Conservation (phyloP, 1,140 invertebrate species). For the Brachionus rotundiformis region DNA sequence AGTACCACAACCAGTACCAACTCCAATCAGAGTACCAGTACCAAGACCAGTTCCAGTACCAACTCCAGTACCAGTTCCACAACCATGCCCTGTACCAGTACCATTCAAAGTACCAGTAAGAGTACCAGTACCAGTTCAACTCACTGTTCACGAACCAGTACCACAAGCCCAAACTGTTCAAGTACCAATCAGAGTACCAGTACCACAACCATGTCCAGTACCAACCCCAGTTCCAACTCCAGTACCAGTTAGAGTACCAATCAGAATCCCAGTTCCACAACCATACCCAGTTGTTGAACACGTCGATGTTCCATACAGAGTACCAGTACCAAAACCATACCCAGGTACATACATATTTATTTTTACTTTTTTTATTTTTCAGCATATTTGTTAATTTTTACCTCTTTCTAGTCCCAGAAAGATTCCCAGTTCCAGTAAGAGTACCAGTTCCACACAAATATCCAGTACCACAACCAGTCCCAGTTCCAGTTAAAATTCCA, state of each 20-base stretch:
- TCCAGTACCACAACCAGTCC: background rate
- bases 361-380: too few relatives aligned
- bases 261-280: background rate
- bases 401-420: too few relatives aligned
- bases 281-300: background rate
- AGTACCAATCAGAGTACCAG: background rate
- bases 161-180: background rate
- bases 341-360: too few relatives aligned
- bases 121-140: background rate
- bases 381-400: too few relatives aligned
- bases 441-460: background rate
- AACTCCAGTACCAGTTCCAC: background rate
- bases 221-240: background rate
- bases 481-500: background rate
- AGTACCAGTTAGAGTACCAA: background rate
- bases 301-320: background rate
- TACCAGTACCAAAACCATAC: background rate
- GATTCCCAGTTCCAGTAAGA: background rate
- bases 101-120: background rate
- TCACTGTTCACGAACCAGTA: background rate
- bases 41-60: background rate
- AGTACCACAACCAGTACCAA: background rate
- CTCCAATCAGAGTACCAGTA: background rate
- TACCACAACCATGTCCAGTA: background rate
- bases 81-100: background rate